Percentiles rank a stretch among this genome's conserved stretches.
phyloP scores from a whole-genome alignment of 2,888 invertebrate species.

The Palloptera scutellata region DNA sequence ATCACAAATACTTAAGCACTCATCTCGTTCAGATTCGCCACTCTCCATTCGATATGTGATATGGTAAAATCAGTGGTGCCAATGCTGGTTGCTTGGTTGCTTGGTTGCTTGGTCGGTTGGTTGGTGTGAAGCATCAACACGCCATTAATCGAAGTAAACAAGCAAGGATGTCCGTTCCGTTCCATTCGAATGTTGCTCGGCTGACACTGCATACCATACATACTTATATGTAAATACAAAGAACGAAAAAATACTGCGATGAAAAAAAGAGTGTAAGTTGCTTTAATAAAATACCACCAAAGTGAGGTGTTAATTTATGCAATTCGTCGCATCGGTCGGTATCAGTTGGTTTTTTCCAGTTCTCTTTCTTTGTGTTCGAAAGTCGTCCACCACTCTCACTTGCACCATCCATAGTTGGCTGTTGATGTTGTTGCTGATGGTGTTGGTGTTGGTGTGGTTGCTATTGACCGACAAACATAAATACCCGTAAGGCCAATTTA shows the following conservation, averaged over 20 bases:
- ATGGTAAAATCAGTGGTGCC: constrained; percentile 13
- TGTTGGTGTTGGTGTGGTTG: background rate
- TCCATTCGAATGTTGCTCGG: constrained; percentile 28
- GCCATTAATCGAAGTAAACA: constrained; percentile 30
- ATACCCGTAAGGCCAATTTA: constrained; percentile 16
- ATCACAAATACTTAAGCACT: background rate
- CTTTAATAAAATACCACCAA: constrained; percentile 42
- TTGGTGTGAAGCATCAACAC: constrained; percentile 32
- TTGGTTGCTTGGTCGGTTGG: too few relatives aligned
- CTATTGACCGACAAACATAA: background rate
- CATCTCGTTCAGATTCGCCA: too few relatives aligned
- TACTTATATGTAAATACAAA: constrained; percentile 25
- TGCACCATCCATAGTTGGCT: too few relatives aligned
- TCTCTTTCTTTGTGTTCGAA: background rate
- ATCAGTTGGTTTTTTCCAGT: constrained; percentile 1
- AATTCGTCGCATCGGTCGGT: constrained; percentile 37
- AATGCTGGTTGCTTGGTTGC: constrained; percentile 11
- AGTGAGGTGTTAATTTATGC: constrained; percentile 49
- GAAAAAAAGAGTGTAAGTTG: constrained; percentile 25
- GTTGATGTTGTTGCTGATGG: too few relatives aligned
- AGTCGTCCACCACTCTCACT: background rate
- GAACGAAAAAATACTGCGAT: constrained; percentile 14
- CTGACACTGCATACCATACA: too few relatives aligned
- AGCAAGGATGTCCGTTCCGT: too few relatives aligned
- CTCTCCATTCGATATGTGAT: too few relatives aligned